phyloP scores from a whole-genome alignment of 2,113 vertebrate species.

The Psilopsiagon aurifrons region DNA sequence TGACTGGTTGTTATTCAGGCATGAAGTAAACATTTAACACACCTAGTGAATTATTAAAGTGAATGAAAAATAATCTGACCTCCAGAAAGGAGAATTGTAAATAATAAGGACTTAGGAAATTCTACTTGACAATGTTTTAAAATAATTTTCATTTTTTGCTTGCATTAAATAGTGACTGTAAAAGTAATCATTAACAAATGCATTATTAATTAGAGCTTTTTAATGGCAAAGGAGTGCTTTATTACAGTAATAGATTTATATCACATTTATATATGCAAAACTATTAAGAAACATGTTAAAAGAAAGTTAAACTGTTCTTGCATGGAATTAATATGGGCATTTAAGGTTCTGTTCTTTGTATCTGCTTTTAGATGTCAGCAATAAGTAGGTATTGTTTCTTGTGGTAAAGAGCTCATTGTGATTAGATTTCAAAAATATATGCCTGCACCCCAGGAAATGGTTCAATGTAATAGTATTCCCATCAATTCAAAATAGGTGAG shows the following conservation, averaged over 20 bases:
- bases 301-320: slow-evolving; percentile 36
- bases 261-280: neutral
- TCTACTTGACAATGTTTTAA: neutral
- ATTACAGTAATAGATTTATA: slow-evolving; percentile 11
- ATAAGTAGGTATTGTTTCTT: slow-evolving; percentile 46
- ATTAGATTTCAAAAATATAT: slow-evolving; percentile 64
- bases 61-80: slow-evolving; percentile 55
- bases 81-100: slow-evolving; percentile 34
- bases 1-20: slow-evolving; percentile 58
- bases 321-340: neutral
- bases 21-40: slow-evolving; percentile 64
- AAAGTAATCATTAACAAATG: slow-evolving; percentile 20
- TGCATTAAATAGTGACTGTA: slow-evolving; percentile 22
- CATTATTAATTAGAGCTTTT: slow-evolving; percentile 33
- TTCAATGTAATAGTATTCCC: slow-evolving; percentile 27
- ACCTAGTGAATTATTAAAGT: slow-evolving; percentile 55
- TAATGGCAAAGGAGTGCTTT: neutral
- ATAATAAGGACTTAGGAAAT: slow-evolving; percentile 7
- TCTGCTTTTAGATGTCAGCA: slow-evolving; percentile 39
- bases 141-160: slow-evolving; percentile 30
- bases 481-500: slow-evolving; percentile 66
- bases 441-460: slow-evolving; percentile 46
- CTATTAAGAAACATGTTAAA: neutral
- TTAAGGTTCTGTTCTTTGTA: slow-evolving; percentile 3
- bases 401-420: slow-evolving; percentile 26